Base-by-base conservation (phyloP, 2,113 vertebrate genomes). In the Acinonyx jubatus region DNA sequence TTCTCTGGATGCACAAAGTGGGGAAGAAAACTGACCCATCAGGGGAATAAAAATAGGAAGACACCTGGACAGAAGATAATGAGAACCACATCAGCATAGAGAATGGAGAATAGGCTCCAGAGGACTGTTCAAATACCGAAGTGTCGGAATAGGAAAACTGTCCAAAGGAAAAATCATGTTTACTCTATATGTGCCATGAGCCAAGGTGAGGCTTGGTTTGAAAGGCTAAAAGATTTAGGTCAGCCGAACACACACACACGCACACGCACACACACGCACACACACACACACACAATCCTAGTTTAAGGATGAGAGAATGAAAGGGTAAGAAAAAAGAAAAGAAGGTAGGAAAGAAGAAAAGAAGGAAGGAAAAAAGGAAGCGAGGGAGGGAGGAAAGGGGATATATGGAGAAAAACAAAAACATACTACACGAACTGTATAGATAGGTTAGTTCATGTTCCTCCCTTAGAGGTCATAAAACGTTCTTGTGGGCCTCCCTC, bases 381-480 rank as follows among this genome's bases (percentile, higher is more conserved):
- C 15, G 5, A 50, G 21, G 31, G 38, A 55, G 21, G 27, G 45
- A 92, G 14, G 4, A 50, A 52, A 73, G 4, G 11, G 16, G 14
- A 23, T 6, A 14, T 27, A 36, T 16, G 14, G 18, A 65, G 27
- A 52, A 36, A 74, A 81, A 31, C 6, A 15, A 45, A 61, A 82
- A 29, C 1, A 76, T 82, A 38, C 5, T 7, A 27, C 36, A 6
- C 29, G 55, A n/a, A 31, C 33, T 21, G 13, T 31, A 71, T 21
- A 84, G 82, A 97, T 89, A 96, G 92, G 82, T 52, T 93, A 96
- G 97, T 98, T 92, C 97, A 61, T 94, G 96, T 96, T 97, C 50
- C 92, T 97, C 69, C 73, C 66, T 95, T 33, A 92, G 97, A 98
- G 91, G 92, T 91, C 92, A 61, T 97, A 97, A 98, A 98, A 92